Evolutionary conservation across 2,888 invertebrate genomes (phyloP), one percentile per base, ranked within the genome.

Genomic region (Melinopterus prodromus): DNA sequence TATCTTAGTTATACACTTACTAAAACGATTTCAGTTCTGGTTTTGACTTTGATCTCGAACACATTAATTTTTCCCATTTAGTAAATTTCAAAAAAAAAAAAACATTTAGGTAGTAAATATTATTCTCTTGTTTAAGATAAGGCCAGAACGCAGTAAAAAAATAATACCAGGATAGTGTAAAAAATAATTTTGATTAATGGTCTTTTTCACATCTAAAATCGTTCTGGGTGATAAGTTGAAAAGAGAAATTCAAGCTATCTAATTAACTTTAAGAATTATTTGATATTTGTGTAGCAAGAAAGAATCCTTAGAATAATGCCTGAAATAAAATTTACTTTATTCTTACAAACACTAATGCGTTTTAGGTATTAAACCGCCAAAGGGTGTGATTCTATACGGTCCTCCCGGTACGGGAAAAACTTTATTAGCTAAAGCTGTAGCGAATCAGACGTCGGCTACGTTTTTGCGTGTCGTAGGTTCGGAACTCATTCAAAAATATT

Each of bases 341-440:
- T 0, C 14, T 77, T 37, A 78, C 35, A 16, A n/a, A 69, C 53
- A 12, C 53, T n/a, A 76, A 37, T 76, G 69, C 38, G 16, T 82
- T 82, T n/a, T 69, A 86, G 87, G 86, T 80, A 99, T 99, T 85
- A 98, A 98, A 88, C 99, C 99, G 14, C 99, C 99, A 0, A 99
- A 99, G 89, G 99, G 99, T 84, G 99, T 99, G 0, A 99, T 99
- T 87, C 91, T 99, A 69, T 99, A 99, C 90, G 99, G 99, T 0
- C 96, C 96, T 16, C 99, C 99, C 0, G 99, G 99, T 72, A 99
- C 99, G 16, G 99, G 99, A 77, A 99, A 99, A 90, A 99, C 99
- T 0, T 91, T 99, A 70, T 90, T 99, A 79, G 99, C 99, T 7
- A 99, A 99, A 90, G 99, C 99, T 26, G 99, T 99, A 0, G 99